Evolutionary conservation across 2,888 invertebrate genomes (phyloP), one percentile per base, ranked within the genome.

Genomic region (Plagiodera versicolora): DNA sequence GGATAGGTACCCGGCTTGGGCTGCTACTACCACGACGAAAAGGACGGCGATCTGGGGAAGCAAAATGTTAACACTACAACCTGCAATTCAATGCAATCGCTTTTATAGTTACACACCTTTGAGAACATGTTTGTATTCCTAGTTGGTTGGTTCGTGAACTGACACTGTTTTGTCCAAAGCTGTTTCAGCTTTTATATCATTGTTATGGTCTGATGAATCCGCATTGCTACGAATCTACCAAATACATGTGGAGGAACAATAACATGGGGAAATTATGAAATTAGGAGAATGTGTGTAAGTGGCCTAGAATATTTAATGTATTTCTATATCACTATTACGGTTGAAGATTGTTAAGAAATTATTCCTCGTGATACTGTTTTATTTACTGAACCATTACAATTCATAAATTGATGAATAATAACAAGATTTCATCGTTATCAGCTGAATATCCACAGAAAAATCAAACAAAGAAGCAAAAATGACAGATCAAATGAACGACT

Each of bases 121-220:
- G 56, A 52, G 11, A 64, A 55, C 66, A 66, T 66, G 32, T 56
- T 62, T 49, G 19, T 20, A 45, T 56, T 47, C 50, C 24, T 45
- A 51, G 32, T 20, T 17, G 52, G 60, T 61, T 44, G 47, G 48
- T 53, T 55, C 39, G 56, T 20, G 46, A 61, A 47, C 58, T 58
- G 48, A 47, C 52, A 66, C 63, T 66, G 64, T 61, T 51, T 59
- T 58, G 51, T 46, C 57, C 32, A 32, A 17, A 9, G 18, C 58
- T 61, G 58, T 65, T 64, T 60, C 55, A 58, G 57, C 61, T 60
- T 63, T 63, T 67, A 64, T 66, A 66, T 59, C 45, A 60, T 60
- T 61, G 61, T 61, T 53, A 64, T 58, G 63, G 44, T 61, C 59
- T 63, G 61, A 56, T 61, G 57, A 52, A 54, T 52, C 56, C 60